phyloP scores from a whole-genome alignment of 2,797 vertebrate species.

The Trachops cirrhosus region DNA sequence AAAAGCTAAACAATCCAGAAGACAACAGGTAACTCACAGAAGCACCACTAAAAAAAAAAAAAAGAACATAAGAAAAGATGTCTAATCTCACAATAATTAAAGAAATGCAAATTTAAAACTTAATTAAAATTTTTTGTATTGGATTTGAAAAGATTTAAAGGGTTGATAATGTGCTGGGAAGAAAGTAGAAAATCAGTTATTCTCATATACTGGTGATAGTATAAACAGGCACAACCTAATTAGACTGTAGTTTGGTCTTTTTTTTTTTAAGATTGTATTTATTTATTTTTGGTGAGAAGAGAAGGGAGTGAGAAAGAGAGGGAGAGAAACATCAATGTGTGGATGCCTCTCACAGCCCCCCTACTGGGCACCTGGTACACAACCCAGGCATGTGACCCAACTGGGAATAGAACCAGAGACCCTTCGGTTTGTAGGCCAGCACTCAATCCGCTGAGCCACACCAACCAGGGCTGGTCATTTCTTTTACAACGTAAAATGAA shows the following conservation, averaged over 20 bases:
- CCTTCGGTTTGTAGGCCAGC: no score
- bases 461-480: no score
- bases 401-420: no score
- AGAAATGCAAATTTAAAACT: background rate
- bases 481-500: background rate
- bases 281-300: no score
- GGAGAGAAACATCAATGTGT: no score
- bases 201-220: background rate
- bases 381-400: no score
- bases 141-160: constrained; percentile 23
- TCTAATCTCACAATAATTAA: constrained; percentile 1
- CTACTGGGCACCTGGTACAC: no score
- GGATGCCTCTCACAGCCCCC: no score
- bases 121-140: background rate
- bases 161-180: background rate
- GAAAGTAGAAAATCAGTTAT: background rate
- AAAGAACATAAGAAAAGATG: background rate
- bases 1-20: background rate
- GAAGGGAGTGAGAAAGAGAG: no score
- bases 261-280: no score
- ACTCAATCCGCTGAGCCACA: no score
- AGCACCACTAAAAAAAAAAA: background rate
- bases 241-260: background rate
- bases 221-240: background rate
- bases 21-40: background rate